Base-by-base conservation (phyloP, 2,797 vertebrate genomes). In the Xiphorhynchus erythropygius region DNA sequence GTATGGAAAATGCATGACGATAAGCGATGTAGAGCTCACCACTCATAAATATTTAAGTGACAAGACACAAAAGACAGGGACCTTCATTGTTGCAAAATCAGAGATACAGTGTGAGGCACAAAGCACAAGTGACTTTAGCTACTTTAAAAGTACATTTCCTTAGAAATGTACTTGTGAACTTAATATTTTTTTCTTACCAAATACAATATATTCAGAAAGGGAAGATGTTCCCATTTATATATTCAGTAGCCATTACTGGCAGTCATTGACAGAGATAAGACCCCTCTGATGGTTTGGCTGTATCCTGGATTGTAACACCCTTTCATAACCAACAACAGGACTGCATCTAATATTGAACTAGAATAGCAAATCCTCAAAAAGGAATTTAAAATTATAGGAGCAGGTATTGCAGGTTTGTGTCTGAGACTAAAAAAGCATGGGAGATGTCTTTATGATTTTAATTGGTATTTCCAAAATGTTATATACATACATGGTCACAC, bases 41-140 rank as follows among this genome's bases (percentile, higher is more conserved):
- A 70, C 84, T 90, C 86, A 95, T 96, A 93, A 97, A 97, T 97
- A 96, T 95, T 97, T 94, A 94, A 97, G 80, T 65, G 84, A 76
- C 77, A 30, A 89, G 85, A 52, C 90, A 96, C 71, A 94, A 84
- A 21, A 90, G 88, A 82, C 59, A 87, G 55, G 65, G 71, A 50
- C 64, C 47, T 86, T 86, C 64, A 81, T 80, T 87, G 41, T 18
- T 81, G 89, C 57, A 92, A 83, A 74, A 69, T 63, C 53, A 68
- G 63, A 83, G 70, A 28, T 75, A 79, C 22, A 49, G 9, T 7
- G 13, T 32, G 64, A 94, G 52, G 18, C 28, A 91, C 55, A 77
- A 95, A 94, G 79, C 56, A 42, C 49, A 86, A 89, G 32, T 71
- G 30, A 23, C 47, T 75, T 76, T 7, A 91, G 30, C n/a, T n/a